Base-by-base conservation (phyloP, 92 coral and sea anemone genomes). In the Palythoa grandiflora region DNA sequence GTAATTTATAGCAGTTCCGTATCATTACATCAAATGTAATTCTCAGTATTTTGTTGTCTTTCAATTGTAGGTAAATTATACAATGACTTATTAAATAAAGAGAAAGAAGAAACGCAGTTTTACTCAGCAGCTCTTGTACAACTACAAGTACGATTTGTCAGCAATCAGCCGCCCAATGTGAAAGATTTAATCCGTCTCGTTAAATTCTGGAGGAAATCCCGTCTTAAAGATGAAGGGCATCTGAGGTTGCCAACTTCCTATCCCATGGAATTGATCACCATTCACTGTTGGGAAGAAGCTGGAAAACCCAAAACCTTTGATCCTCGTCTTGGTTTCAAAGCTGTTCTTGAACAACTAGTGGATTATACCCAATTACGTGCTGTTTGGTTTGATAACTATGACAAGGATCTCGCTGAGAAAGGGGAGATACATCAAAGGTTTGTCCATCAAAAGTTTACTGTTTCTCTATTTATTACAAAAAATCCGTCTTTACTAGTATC, bases 171-270 rank as follows among this genome's bases (percentile, higher is more conserved):
- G 48, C 76, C 92, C 50, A 89, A 89, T 76, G 92, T 89, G 19
- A 92, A 92, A 89, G 86, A 89, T 83, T 86, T 92, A n/a, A 92
- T 92, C 72, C 94, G 92, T 38, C 83, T 89, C 11, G 91, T 89
- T n/a, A 89, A 89, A 68, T 52, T 60, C 66, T 89, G 91, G 91
- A 48, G 88, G 35, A 89, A 89, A 83, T 61, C 52, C 36, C 74
- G 48, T 38, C 21, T 71, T 40, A 51, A 38, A n/a, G 75, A 55
- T 40, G 16, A 20, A 19, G 51, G 2, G 40, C 35, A 10, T 12
- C 3, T 7, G n/a, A 77, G 79, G 38, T n/a, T 74, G n/a, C 94
- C 92, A 54, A 71, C 84, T 37, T 92, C 94, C 55, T 92, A 92
- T 51, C 84, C 84, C 5, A 52, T 92, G 85, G 94, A 92, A 37